Evolutionary conservation across 2,113 vertebrate genomes (phyloP), one percentile per base, ranked within the genome.

Genomic region (Scopus umbretta): DNA sequence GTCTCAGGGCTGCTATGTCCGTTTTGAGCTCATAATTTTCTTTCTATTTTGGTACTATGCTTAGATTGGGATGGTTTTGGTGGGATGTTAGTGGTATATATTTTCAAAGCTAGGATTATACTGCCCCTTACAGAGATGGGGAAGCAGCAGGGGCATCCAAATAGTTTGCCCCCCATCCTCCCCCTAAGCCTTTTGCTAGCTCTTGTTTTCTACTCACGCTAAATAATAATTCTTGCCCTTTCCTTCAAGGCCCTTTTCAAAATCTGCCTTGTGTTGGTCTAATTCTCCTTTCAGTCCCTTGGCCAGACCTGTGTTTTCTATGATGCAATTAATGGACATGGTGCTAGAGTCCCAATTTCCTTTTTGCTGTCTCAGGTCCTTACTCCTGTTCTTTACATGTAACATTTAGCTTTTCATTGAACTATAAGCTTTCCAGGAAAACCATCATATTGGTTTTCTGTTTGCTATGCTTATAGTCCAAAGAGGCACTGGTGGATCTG

Each of bases 101-200:
- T 89, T 88, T 91, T 86, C 76, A 78, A 86, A 89, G 30, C 30
- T 61, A 20, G 53, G 27, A 11, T 63, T 79, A 49, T 56, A 49
- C 56, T 82, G 78, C 40, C 49, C 81, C 74, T 84, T 52, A 56
- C 36, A 91, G 75, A 83, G 21, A 36, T 5, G 8, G 15, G 27
- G 50, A 88, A 88, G 75, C 72, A 88, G 63, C 25, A 61, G n/a
- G 30, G 36, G 17, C 34, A 61, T 63, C 16, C 29, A 40, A 13
- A 52, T 4, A 47, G 12, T 49, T 85, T 74, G 10, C 12, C 2
- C 7, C 7, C 1, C 4, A 12, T 18, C 18, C 0, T 4, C 5
- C 16, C 16, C 18, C 18, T 53, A 83, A 84, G 43, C 47, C 16
- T 66, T 95, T 71, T 58, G 11, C 8, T 70, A 61, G 16, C 29